These are phyloP conservation scores for Andrena praecox DNA, from an alignment of 2,888 invertebrate species.

Conservation along the genomic window DNA sequence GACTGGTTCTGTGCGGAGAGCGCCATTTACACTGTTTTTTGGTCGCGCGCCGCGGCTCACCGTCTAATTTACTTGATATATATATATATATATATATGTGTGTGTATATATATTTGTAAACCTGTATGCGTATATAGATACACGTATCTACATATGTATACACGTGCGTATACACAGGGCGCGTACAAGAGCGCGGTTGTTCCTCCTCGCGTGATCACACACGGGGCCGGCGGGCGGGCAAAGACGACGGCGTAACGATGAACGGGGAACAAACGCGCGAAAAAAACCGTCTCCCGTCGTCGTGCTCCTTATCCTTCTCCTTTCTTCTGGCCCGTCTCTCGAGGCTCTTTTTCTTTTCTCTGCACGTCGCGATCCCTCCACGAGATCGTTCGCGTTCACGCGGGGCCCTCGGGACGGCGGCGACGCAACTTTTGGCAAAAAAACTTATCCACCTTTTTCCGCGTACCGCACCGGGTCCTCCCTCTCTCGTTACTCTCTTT, in stretches of 20 bases:
- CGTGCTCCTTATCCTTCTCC: conserved; percentile 28
- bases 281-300: conserved; percentile 38
- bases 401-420: conserved; percentile 5
- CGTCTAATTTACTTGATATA: conserved; percentile 46
- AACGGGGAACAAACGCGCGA: conserved; percentile 54
- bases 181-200: conserved; percentile 39
- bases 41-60: conserved; percentile 70
- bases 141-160: conserved; percentile 35
- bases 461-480: neutral
- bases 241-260: conserved; percentile 47
- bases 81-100: conserved; percentile 29
- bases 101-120: neutral
- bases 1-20: conserved; percentile 85
- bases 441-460: neutral
- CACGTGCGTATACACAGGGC: conserved; percentile 35
- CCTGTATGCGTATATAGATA: conserved; percentile 8
- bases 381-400: conserved; percentile 6
- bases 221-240: conserved; percentile 19
- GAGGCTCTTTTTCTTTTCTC: conserved; percentile 20
- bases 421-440: conserved; percentile 5
- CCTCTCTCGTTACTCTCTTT: neutral
- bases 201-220: conserved; percentile 38
- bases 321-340: neutral
- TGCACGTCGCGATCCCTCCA: conserved; percentile 34
- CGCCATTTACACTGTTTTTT: conserved; percentile 83